A percentile compares a stretch with the other conserved stretches of the same genome.
Conservation (phyloP, 2,797 vertebrate genomes). For the Enteromius afrohamiltoni region DNA sequence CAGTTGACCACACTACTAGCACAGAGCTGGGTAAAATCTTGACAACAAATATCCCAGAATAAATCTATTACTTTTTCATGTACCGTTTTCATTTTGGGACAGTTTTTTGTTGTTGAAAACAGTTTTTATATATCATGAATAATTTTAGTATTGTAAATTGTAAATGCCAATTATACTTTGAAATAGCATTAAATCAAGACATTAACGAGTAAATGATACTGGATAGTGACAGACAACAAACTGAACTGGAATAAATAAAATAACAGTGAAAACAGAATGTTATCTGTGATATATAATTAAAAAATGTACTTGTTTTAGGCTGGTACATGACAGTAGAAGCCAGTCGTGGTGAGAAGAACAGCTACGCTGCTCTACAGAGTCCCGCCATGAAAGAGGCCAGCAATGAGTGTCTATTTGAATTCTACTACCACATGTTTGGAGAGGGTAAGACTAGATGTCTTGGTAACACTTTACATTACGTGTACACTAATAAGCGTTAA, state of each 20-base stretch:
- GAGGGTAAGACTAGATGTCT: conserved; percentile 66
- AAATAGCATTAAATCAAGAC: neutral
- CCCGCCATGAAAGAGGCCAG: conserved; percentile 72
- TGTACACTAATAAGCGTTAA: too few relatives aligned
- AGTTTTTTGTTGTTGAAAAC: neutral
- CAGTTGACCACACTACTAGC: conserved; percentile 74
- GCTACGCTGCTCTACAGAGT: conserved; percentile 72
- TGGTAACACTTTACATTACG: too few relatives aligned
- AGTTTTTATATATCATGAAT: neutral
- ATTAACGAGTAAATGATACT: neutral
- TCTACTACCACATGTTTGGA: conserved; percentile 78
- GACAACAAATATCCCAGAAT: neutral
- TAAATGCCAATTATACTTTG: neutral
- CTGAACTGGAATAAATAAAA: neutral
- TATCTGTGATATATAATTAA: neutral
- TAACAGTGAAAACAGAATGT: neutral
- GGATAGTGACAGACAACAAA: neutral
- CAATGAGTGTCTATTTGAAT: conserved; percentile 71
- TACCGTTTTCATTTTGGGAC: neutral
- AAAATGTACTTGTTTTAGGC: conserved; percentile 62
- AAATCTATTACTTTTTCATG: neutral
- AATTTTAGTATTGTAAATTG: neutral
- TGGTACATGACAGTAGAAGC: conserved; percentile 77
- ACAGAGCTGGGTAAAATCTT: conserved; percentile 69
- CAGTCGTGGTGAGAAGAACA: conserved; percentile 61